These are phyloP conservation scores for Cydia pomonella DNA, from an alignment of 1,140 invertebrate species.

Conservation along the genomic window DNA sequence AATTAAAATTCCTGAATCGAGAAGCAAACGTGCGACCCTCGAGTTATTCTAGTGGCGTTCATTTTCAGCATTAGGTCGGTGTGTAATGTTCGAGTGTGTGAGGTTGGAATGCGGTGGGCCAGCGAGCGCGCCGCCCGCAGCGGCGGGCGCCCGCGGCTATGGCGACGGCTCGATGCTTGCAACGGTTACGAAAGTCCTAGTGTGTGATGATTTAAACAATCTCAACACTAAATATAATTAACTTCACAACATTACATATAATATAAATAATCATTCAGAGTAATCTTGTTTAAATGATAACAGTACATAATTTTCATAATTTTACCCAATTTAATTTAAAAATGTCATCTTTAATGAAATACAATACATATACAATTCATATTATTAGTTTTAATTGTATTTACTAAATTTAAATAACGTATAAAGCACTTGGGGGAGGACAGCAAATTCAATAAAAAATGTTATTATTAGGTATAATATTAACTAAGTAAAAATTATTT, in stretches of 20 bases:
- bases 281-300: conserved; percentile 51
- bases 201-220: conserved; percentile 14
- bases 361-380: conserved; percentile 68
- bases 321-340: conserved; percentile 19
- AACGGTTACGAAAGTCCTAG: conserved; percentile 6
- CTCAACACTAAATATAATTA: conserved; percentile 27
- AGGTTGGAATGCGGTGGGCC: neutral
- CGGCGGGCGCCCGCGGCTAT: neutral
- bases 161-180: conserved; percentile 2
- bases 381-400: conserved; percentile 75
- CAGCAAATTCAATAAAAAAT: conserved; percentile 82
- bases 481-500: conserved; percentile 80
- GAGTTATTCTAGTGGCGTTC: conserved; percentile 24
- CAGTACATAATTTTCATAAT: conserved; percentile 40
- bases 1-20: conserved; percentile 13
- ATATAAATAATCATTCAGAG: conserved; percentile 25
- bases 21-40: conserved; percentile 20
- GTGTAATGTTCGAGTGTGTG: neutral
- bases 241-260: conserved; percentile 27
- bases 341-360: conserved; percentile 30
- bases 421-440: conserved; percentile 82
- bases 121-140: neutral
- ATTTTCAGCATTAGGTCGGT: conserved; percentile 19
- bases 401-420: conserved; percentile 79
- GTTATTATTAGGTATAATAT: conserved; percentile 78